Percentiles rank a stretch among this genome's conserved stretches.
These are phyloP conservation scores for Drosophila maculinotata DNA, from an alignment of 2,888 invertebrate genomes.

Conservation along the genomic window DNA sequence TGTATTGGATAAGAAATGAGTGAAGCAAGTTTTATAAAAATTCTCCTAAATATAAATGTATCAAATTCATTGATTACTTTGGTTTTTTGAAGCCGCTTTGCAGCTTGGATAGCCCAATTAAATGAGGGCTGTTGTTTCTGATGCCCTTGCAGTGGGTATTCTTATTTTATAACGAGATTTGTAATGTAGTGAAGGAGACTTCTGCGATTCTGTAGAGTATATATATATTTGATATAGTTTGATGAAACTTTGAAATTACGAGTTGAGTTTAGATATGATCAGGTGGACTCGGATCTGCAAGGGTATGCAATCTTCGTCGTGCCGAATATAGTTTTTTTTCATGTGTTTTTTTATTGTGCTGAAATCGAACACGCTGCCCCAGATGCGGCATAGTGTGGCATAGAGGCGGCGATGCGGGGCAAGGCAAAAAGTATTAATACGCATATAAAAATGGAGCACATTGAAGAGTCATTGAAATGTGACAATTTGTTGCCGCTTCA, in stretches of 20 bases:
- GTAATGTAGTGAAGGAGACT: not conserved
- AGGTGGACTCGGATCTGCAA: not conserved
- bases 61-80: conserved; percentile 59
- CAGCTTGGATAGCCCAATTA: conserved; percentile 38
- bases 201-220: too few relatives aligned
- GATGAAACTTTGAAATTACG: too few relatives aligned
- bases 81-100: conserved; percentile 18
- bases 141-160: not conserved
- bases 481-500: conserved; percentile 70
- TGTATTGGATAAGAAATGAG: conserved; percentile 16
- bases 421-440: conserved; percentile 57
- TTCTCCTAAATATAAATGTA: conserved; percentile 39
- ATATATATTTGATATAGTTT: too few relatives aligned
- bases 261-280: not conserved
- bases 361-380: conserved; percentile 61
- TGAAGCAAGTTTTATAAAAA: conserved; percentile 24
- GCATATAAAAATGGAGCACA: conserved; percentile 68
- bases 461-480: conserved; percentile 77
- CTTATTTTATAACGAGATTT: not conserved
- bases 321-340: not conserved
- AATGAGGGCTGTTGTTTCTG: conserved; percentile 23
- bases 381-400: conserved; percentile 39
- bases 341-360: conserved; percentile 35
- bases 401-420: conserved; percentile 12
- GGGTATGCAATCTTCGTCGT: not conserved